Evolutionary conservation across 1,140 invertebrate species (phyloP), one percentile per base, ranked within the genome.

Genomic region (Linepithema humile): DNA sequence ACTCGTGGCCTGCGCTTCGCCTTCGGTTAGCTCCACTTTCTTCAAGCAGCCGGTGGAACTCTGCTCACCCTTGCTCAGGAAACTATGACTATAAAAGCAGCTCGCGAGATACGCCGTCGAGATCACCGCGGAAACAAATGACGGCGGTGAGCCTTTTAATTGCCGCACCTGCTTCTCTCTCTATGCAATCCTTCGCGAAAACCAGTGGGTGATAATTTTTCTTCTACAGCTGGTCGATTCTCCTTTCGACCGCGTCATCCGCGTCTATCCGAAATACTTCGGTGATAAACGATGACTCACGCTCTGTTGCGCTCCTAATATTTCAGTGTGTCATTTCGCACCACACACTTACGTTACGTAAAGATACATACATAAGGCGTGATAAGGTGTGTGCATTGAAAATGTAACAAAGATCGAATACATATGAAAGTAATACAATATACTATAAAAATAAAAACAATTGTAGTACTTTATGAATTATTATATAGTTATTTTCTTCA

Each of bases 101-200:
- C 57, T 53, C 77, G 43, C 85, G 88, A 88, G 89, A 91, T 89
- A 87, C 65, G 65, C 80, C 88, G 87, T 90, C 89, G 77, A 91
- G 90, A 91, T 91, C 88, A 69, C 80, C 82, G 82, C 85, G 88
- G 83, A 90, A 92, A 92, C 90, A 92, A 92, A 92, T 91, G 90
- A 90, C 86, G 85, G 65, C 83, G 82, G 84, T 78, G 84, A 83
- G 86, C 43, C 82, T 91, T 92, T 92, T 92, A 92, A 92, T 92
- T 92, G 91, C 91, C 80, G 83, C 89, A 90, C 89, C 89, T 90
- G 89, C 80, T n/a, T n/a, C 78, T 32, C 35, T 84, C 50, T 40
- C 38, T 32, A n/a, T 26, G 15, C 23, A 9, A 55, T 64, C 48
- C 75, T 62, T 40, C 60, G 55, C 83, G 86, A 88, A 86, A 80